These are phyloP conservation scores for Sycophila texana DNA, from an alignment of 2,888 invertebrate species.

Conservation along the genomic window DNA sequence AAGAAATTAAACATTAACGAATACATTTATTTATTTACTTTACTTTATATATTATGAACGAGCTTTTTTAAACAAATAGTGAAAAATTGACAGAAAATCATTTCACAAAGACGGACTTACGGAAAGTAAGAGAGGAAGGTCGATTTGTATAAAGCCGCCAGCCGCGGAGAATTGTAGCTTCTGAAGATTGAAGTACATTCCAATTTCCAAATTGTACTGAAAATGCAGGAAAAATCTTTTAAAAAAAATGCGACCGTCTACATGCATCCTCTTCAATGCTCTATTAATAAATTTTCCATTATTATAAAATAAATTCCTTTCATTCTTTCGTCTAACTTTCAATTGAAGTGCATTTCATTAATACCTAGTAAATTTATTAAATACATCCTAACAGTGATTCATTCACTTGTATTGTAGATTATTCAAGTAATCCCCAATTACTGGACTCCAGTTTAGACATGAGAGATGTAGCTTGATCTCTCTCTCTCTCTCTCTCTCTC, in stretches of 20 bases:
- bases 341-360: too few relatives aligned
- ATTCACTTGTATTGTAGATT: too few relatives aligned
- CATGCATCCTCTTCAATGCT: background rate
- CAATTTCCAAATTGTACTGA: conserved; percentile 63
- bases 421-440: too few relatives aligned
- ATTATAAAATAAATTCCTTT: too few relatives aligned
- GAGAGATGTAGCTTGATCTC: too few relatives aligned
- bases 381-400: too few relatives aligned
- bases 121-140: conserved; percentile 63
- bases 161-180: conserved; percentile 60
- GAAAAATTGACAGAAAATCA: background rate
- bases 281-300: too few relatives aligned
- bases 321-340: too few relatives aligned
- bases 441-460: too few relatives aligned
- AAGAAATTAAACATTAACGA: too few relatives aligned
- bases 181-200: conserved; percentile 62
- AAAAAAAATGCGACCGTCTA: background rate
- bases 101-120: conserved; percentile 53
- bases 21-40: background rate
- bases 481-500: too few relatives aligned
- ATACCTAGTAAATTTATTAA: too few relatives aligned
- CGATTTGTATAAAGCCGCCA: conserved; percentile 61
- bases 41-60: background rate
- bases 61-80: background rate
- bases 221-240: conserved; percentile 28